Conservation (phyloP, 2,113 vertebrate genomes). For the Isichthys henryi region DNA sequence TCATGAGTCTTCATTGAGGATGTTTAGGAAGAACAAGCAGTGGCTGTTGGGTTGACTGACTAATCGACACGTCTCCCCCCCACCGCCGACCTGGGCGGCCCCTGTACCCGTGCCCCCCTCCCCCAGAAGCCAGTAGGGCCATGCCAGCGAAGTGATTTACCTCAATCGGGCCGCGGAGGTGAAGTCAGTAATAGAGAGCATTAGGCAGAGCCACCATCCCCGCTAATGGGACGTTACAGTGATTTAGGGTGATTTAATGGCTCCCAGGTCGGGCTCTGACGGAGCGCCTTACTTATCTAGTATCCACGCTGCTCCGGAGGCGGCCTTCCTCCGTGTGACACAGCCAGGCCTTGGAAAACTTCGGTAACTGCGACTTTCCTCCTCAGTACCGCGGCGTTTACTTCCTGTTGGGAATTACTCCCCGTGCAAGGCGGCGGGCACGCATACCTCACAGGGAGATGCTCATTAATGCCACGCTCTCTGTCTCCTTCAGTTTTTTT, state of each 20-base stretch:
- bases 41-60: background rate
- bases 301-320: slow-evolving; percentile 98
- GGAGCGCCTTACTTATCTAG: slow-evolving; percentile 96
- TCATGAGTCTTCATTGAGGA: background rate
- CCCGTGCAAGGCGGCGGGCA: background rate
- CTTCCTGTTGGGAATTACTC: slow-evolving; percentile 11
- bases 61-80: background rate
- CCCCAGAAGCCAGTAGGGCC: background rate
- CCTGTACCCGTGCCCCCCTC: background rate
- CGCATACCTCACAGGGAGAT: background rate
- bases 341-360: slow-evolving; percentile 39
- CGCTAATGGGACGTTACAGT: slow-evolving; percentile 99
- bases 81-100: background rate
- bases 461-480: background rate
- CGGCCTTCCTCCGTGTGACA: slow-evolving; percentile 70
- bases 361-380: background rate
- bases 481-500: background rate
- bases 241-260: slow-evolving; percentile 99
- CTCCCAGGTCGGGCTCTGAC: slow-evolving; percentile 98
- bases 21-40: background rate
- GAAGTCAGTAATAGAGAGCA: slow-evolving; percentile 97
- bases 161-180: slow-evolving; percentile 94
- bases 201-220: slow-evolving; percentile 96
- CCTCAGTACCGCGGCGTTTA: background rate
- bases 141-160: slow-evolving; percentile 66